Conservation (phyloP, 2,113 vertebrate genomes). For the Geococcyx californianus region DNA sequence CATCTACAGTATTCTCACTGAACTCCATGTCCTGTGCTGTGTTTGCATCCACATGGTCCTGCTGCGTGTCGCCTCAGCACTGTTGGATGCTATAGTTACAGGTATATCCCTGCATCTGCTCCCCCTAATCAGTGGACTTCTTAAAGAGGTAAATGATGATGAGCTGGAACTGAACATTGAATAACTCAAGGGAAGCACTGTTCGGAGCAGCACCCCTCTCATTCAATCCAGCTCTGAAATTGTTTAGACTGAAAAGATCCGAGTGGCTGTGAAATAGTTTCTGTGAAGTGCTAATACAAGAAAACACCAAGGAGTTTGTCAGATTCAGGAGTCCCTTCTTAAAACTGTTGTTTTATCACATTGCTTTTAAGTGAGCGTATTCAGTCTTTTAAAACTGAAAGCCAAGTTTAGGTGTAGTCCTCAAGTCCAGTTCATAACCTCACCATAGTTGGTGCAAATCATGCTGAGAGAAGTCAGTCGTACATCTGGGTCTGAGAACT, state of each 20-base stretch:
- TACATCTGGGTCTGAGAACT: neutral
- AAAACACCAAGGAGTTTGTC: neutral
- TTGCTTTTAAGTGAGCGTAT: neutral
- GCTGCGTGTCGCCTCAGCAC: conserved; percentile 43
- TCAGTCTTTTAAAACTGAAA: neutral
- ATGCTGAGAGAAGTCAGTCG: neutral
- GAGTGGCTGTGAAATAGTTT: neutral
- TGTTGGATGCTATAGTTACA: conserved; percentile 59
- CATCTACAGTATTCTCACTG: neutral
- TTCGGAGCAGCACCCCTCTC: neutral
- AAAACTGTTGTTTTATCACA: neutral
- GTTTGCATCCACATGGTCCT: neutral
- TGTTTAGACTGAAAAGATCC: neutral
- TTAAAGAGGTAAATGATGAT: neutral
- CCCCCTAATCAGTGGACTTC: neutral
- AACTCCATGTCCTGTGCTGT: neutral
- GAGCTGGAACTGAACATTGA: neutral
- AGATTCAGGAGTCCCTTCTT: neutral
- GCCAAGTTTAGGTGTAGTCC: neutral
- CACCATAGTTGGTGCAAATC: neutral
- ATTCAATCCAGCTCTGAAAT: neutral
- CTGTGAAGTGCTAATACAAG: neutral
- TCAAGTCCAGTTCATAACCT: neutral
- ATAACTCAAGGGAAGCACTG: rapidly evolving
- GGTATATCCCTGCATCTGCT: neutral